A percentile compares a stretch with the other conserved stretches of the same genome.
phyloP scores from a whole-genome alignment of 2,888 invertebrate genomes.

The Kryphioiulus occultus region DNA sequence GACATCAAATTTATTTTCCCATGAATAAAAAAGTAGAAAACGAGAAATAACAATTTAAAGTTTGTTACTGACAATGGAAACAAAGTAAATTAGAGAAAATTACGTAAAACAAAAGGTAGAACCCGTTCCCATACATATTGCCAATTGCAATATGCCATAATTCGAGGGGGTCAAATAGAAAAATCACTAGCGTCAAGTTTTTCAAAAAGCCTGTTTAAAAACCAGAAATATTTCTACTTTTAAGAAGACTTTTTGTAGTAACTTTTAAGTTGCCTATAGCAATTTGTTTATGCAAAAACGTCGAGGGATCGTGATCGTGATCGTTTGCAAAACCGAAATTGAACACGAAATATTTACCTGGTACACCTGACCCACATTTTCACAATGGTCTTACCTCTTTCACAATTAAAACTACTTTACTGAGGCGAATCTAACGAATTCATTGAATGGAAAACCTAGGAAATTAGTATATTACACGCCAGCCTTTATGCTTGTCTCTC shows the following conservation, averaged over 20 bases:
- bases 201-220: background rate
- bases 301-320: background rate
- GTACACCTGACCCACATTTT: background rate
- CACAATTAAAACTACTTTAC: slow-evolving; percentile 17
- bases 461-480: background rate
- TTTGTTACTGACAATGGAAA: background rate
- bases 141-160: background rate
- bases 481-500: background rate
- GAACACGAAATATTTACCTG: background rate
- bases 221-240: background rate
- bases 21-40: background rate
- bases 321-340: background rate
- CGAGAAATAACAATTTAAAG: background rate
- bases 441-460: background rate
- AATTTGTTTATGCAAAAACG: too few species aligned
- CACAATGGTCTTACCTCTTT: background rate
- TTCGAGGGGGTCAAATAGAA: background rate
- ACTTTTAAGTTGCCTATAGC: background rate
- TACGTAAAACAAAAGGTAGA: background rate
- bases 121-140: background rate
- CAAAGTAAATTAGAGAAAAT: background rate
- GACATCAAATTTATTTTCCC: background rate
- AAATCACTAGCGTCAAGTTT: background rate
- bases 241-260: background rate
- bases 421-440: background rate